Evolutionary conservation across 2,113 vertebrate genomes (phyloP), one percentile per base, ranked within the genome.

Genomic region (Pyxicephalus adspersus): DNA sequence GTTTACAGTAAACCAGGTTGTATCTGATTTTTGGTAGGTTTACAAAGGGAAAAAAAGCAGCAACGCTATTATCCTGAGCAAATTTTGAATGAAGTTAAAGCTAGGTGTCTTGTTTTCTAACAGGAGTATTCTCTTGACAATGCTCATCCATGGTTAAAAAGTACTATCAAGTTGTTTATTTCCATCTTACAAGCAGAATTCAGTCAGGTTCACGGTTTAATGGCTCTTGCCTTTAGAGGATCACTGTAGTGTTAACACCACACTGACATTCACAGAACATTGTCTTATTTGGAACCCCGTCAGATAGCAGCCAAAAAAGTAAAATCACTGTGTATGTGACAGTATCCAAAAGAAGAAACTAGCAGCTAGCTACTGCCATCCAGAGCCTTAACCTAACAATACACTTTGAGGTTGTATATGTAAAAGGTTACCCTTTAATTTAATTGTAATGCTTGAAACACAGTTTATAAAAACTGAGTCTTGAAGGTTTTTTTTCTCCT

Each of bases 171-270:
- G 57, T 73, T 57, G 19, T 73, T 61, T 22, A 15, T 61, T 25
- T 61, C 57, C 28, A 45, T 29, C 16, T 58, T 73, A 31, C 26
- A 57, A 45, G 38, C 38, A 45, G 15, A 73, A 58, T 57, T 73
- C 52, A 72, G 51, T 72, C 51, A 31, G 51, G 52, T 72, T 72
- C 68, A 73, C 51, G 70, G 70, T 73, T 73, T 73, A 73, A 73
- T 73, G 52, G 57, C 57, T 73, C 57, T 26, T 26, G 52, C 57
- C 70, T 54, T 73, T 15, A 18, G 70, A 58, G 70, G 52, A 57
- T 73, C 70, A 16, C 70, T 34, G 70, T 57, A 73, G 52, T 57
- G 70, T 73, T 57, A 31, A 73, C 70, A 72, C 26, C 52, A 28
- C 57, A 16, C 70, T 73, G 70, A 73, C 55, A 54, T 73, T 54